Evolutionary conservation across 2,888 invertebrate species (phyloP).

Genomic region (Tyria jacobaeae): DNA sequence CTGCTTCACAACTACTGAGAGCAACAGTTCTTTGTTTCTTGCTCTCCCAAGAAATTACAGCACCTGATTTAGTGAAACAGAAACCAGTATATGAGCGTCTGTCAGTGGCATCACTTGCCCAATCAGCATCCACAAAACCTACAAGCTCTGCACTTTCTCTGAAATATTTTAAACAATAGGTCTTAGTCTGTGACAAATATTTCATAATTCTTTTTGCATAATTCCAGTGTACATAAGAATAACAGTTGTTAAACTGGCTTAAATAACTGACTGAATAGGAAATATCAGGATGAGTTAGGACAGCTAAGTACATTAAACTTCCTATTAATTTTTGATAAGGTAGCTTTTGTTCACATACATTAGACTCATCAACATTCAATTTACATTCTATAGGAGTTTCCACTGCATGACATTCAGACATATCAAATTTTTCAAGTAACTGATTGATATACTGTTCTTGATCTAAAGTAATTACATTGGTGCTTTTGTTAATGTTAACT

Average conservation of each 20-base stretch:
- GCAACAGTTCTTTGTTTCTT: slow-evolving; percentile 54
- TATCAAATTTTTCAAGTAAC: slow-evolving; percentile 27
- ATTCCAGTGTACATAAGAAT: slow-evolving; percentile 24
- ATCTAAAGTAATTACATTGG: slow-evolving; percentile 17
- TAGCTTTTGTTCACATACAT: slow-evolving; percentile 13
- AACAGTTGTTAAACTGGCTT: slow-evolving; percentile 30
- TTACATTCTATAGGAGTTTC: slow-evolving; percentile 35
- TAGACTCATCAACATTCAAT: slow-evolving; percentile 24
- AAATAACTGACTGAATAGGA: slow-evolving; percentile 26
- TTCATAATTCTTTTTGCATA: slow-evolving; percentile 22
- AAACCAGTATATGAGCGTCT: slow-evolving; percentile 66
- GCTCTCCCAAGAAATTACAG: slow-evolving; percentile 51
- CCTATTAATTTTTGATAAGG: slow-evolving; percentile 32
- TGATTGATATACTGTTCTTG: slow-evolving; percentile 25
- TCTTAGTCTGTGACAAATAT: slow-evolving; percentile 28
- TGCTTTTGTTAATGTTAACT: slow-evolving; percentile 21
- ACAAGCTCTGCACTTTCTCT: background rate
- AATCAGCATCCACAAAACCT: slow-evolving; percentile 40
- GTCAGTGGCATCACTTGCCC: slow-evolving; percentile 30
- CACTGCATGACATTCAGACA: slow-evolving; percentile 23
- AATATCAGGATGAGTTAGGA: slow-evolving; percentile 31
- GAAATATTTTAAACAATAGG: slow-evolving; percentile 23
- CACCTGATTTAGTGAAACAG: slow-evolving; percentile 31
- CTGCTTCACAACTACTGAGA: slow-evolving; percentile 37
- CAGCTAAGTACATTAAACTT: slow-evolving; percentile 28